Conservation (phyloP, 2,888 invertebrate genomes). For the Xanthia togata region DNA sequence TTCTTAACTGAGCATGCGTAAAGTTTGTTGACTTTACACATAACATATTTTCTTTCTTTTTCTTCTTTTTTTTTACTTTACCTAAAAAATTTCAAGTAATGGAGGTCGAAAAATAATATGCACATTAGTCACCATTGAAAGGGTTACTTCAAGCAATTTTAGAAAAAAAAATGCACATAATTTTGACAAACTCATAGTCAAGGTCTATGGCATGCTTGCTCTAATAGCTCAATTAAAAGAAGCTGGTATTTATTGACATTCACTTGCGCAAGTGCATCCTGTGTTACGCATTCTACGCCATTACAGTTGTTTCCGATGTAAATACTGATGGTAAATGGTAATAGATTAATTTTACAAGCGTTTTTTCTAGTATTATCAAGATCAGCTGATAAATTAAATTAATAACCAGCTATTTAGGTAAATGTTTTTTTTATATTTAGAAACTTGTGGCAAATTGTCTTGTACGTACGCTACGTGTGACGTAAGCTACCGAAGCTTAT, state of each 20-base stretch:
- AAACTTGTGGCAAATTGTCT: neutral
- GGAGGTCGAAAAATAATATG: too few relatives aligned
- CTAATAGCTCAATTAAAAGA: slow-evolving; percentile 6
- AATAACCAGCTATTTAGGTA: too few relatives aligned
- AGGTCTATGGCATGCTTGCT: neutral
- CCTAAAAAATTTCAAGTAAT: neutral
- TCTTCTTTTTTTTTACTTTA: too few relatives aligned
- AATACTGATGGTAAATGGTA: slow-evolving; percentile 1
- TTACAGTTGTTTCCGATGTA: slow-evolving; percentile 12
- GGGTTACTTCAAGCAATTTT: neutral
- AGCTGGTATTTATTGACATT: slow-evolving; percentile 41
- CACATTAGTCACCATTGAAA: neutral
- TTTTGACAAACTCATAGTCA: neutral
- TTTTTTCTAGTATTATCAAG: neutral
- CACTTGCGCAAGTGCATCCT: slow-evolving; percentile 47
- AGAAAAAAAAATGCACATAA: neutral
- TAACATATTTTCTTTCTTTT: too few relatives aligned
- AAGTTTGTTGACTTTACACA: too few relatives aligned
- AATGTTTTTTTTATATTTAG: too few relatives aligned
- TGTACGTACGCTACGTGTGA: neutral
- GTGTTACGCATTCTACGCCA: slow-evolving; percentile 44
- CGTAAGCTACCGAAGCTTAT: neutral
- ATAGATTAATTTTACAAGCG: neutral
- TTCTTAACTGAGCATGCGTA: too few relatives aligned
- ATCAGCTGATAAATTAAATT: neutral